phyloP scores from a whole-genome alignment of 2,888 invertebrate species.

The Drosophila colorata region DNA sequence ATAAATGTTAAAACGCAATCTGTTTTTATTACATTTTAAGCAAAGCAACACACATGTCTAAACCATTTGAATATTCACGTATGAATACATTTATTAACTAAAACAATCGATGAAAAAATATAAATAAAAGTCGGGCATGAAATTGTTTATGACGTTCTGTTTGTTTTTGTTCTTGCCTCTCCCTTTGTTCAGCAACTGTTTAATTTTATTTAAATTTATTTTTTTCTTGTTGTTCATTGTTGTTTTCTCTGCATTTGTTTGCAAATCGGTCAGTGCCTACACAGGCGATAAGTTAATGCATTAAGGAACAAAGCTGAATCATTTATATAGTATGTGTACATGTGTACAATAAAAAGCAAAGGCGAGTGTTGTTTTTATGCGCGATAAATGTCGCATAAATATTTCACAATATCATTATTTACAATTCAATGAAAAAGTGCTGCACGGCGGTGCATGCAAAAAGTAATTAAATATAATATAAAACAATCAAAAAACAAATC shows the following conservation, averaged over 20 bases:
- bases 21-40: slow-evolving; percentile 1
- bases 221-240: slow-evolving; percentile 16
- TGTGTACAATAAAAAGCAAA: not conserved
- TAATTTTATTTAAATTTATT: slow-evolving; percentile 37
- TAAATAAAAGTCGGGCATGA: slow-evolving; percentile 1
- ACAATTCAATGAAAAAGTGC: slow-evolving; percentile 25
- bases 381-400: slow-evolving; percentile 50
- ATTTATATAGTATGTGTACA: not conserved
- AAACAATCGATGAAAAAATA: slow-evolving; percentile 3
- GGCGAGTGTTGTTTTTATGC: slow-evolving; percentile 23
- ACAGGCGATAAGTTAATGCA: slow-evolving; percentile 50
- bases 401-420: slow-evolving; percentile 53
- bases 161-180: slow-evolving; percentile 20
- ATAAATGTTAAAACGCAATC: not conserved
- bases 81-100: slow-evolving; percentile 21
- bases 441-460: slow-evolving; percentile 6
- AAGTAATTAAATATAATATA: slow-evolving; percentile 73
- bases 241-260: slow-evolving; percentile 19
- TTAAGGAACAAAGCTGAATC: slow-evolving; percentile 26
- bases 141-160: slow-evolving; percentile 13
- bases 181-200: slow-evolving; percentile 42
- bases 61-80: slow-evolving; percentile 8
- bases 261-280: slow-evolving; percentile 46
- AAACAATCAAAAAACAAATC: slow-evolving; percentile 70
- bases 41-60: not conserved